Evolutionary conservation across 2,888 invertebrate genomes (phyloP).

Genomic region (Pilophorus perplexus): DNA sequence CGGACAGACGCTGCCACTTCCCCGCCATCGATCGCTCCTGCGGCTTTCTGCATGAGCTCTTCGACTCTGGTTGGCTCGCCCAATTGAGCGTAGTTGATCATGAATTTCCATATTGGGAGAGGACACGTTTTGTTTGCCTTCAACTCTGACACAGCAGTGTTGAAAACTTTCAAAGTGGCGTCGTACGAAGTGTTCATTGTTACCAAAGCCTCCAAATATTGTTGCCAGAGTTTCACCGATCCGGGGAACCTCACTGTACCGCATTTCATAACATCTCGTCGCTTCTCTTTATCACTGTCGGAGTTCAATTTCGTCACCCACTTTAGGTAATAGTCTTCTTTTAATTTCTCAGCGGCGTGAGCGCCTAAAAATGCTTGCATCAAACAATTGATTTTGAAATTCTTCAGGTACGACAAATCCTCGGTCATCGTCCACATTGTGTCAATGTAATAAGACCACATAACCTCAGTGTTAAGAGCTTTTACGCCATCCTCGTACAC

Average conservation of each 20-base stretch:
- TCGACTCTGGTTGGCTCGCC: slow-evolving; percentile 52
- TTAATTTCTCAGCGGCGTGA: slow-evolving; percentile 55
- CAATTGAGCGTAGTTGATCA: slow-evolving; percentile 47
- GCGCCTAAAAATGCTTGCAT: slow-evolving; percentile 57
- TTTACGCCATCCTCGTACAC: slow-evolving; percentile 57
- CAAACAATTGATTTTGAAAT: slow-evolving; percentile 56
- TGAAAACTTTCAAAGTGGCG: slow-evolving; percentile 9
- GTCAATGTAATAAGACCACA: slow-evolving; percentile 61
- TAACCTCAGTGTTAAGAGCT: slow-evolving; percentile 55
- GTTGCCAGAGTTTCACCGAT: slow-evolving; percentile 56
- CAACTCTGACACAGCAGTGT: slow-evolving; percentile 1
- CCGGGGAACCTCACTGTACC: slow-evolving; percentile 56
- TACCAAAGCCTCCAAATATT: slow-evolving; percentile 10
- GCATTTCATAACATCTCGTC: slow-evolving; percentile 50
- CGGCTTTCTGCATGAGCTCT: slow-evolving; percentile 53
- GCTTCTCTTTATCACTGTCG: slow-evolving; percentile 19
- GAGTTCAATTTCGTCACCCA: slow-evolving; percentile 10
- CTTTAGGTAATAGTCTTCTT: slow-evolving; percentile 56
- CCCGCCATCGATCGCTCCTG: slow-evolving; percentile 51
- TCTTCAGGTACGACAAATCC: slow-evolving; percentile 54
- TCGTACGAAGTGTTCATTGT: neutral
- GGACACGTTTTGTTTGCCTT: slow-evolving; percentile 46
- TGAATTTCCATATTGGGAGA: slow-evolving; percentile 55
- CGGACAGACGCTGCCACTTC: slow-evolving; percentile 47
- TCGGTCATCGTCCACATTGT: slow-evolving; percentile 58